Percentiles rank a stretch among this genome's conserved stretches.
These are phyloP conservation scores for Eublepharis macularius DNA, from an alignment of 2,113 vertebrate genomes.

Conservation along the genomic window DNA sequence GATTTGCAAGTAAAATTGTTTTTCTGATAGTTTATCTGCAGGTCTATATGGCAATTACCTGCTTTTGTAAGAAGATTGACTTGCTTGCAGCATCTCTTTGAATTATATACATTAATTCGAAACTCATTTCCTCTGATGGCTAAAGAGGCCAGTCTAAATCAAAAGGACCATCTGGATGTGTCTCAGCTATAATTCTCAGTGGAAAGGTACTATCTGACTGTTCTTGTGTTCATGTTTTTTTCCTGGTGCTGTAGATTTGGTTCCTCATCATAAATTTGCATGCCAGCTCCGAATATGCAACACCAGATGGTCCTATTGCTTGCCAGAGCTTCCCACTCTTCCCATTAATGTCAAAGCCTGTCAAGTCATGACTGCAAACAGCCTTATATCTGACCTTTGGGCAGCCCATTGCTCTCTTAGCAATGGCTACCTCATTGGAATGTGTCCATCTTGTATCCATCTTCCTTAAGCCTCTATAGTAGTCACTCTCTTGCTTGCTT, in stretches of 20 bases:
- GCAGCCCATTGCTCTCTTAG: not conserved
- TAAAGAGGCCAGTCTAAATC: not conserved
- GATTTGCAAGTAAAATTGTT: not conserved
- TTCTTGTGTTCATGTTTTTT: not conserved
- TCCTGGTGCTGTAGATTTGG: not conserved
- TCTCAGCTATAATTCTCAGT: not conserved
- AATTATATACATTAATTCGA: not conserved
- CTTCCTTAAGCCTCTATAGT: not conserved
- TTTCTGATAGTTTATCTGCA: not conserved
- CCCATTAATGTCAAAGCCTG: slow-evolving; percentile 1
- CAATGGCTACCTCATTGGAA: no score
- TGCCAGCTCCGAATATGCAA: not conserved
- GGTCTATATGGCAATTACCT: not conserved
- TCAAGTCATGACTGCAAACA: not conserved
- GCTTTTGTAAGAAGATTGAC: not conserved
- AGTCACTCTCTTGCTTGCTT: not conserved
- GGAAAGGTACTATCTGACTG: not conserved
- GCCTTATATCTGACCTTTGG: not conserved
- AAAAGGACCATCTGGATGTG: not conserved
- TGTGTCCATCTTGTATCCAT: not conserved
- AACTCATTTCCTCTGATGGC: not conserved
- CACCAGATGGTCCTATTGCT: not conserved
- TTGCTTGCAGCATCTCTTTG: not conserved
- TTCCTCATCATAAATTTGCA: no score
- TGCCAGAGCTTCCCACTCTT: not conserved